Evolutionary conservation across 2,113 vertebrate species (phyloP).

Genomic region (Phodopus roborovskii): DNA sequence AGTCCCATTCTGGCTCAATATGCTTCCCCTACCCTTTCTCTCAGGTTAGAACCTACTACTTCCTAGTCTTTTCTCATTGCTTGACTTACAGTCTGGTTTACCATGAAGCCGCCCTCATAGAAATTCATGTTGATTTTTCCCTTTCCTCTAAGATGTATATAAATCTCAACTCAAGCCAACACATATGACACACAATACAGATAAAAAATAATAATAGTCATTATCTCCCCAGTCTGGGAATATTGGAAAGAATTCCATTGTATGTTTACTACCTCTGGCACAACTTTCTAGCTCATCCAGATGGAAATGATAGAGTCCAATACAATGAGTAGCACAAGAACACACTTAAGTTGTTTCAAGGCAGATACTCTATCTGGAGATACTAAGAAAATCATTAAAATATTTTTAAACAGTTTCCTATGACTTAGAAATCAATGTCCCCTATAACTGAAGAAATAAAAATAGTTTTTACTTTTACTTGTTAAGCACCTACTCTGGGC

Average conservation of each 20-base stretch:
- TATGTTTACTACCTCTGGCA: not conserved
- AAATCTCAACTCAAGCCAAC: not conserved
- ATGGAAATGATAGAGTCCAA: not conserved
- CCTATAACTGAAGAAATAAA: not conserved
- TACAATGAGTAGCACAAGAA: not conserved
- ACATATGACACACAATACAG: not conserved
- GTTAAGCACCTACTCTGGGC: not conserved
- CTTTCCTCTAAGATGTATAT: not conserved
- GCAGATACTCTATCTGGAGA: not conserved
- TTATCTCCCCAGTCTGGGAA: not conserved
- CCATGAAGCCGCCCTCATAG: not conserved
- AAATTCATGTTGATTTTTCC: not conserved
- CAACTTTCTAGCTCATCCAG: not conserved
- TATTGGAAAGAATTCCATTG: not conserved
- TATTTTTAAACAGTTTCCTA: not conserved
- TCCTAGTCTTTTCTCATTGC: not conserved
- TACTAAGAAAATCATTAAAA: conserved; percentile 17
- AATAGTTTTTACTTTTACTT: not conserved
- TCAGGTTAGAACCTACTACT: not conserved
- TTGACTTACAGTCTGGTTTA: not conserved
- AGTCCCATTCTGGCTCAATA: not conserved
- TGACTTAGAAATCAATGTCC: not conserved
- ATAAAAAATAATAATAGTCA: not conserved
- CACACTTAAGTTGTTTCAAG: not conserved
- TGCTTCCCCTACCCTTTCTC: too few relatives aligned